Conservation (phyloP, 2,888 invertebrate species). For the Thysanoteuthis rhombus region DNA sequence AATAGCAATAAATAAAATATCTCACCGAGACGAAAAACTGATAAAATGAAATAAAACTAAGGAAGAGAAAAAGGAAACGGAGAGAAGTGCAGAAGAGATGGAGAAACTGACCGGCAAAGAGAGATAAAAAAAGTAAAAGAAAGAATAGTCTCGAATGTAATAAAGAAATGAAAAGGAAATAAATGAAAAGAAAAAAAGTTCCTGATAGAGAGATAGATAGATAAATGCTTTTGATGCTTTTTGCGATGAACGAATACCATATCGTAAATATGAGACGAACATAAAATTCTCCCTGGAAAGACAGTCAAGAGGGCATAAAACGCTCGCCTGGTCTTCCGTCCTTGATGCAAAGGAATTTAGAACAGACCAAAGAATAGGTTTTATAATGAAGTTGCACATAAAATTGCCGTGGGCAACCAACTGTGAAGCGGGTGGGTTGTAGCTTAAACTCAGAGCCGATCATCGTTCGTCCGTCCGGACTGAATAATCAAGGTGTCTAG, state of each 20-base stretch:
- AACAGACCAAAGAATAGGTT: neutral
- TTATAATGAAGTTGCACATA: neutral
- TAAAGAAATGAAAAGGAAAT: neutral
- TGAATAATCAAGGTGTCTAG: constrained; percentile 12
- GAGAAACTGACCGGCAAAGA: neutral
- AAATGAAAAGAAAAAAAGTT: neutral
- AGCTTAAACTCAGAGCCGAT: neutral
- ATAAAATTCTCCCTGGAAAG: neutral
- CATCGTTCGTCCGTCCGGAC: neutral
- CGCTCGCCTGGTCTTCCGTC: constrained; percentile 12
- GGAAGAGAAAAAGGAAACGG: neutral
- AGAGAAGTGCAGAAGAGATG: neutral
- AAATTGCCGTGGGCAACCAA: neutral
- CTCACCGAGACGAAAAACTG: neutral
- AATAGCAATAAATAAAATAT: constrained; percentile 12
- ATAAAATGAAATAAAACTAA: neutral
- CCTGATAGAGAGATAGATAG: neutral
- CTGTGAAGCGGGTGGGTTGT: neutral
- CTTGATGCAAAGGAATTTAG: neutral
- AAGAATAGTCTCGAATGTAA: neutral
- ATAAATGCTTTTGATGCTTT: neutral
- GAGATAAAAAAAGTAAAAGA: neutral
- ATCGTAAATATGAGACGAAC: neutral
- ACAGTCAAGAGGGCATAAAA: neutral
- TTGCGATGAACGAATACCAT: neutral